Conservation (phyloP, 2,797 vertebrate genomes). For the Falco cherrug region DNA sequence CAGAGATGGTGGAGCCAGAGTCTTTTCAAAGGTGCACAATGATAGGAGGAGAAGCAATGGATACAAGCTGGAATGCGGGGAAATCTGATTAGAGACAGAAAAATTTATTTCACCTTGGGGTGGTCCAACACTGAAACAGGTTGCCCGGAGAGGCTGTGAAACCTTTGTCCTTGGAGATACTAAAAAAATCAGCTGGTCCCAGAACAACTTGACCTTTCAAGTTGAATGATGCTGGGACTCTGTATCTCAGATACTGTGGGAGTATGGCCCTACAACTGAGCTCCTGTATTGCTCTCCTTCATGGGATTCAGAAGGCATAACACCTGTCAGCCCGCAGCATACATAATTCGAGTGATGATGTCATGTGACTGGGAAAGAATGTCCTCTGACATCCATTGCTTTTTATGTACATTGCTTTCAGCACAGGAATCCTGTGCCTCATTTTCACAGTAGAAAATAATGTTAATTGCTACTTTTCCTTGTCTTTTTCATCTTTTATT, state of each 20-base stretch:
- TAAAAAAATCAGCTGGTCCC: neutral
- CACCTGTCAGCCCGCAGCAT: neutral
- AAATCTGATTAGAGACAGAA: neutral
- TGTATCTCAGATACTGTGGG: neutral
- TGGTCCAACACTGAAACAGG: neutral
- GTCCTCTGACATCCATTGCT: neutral
- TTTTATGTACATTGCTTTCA: neutral
- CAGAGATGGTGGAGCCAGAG: neutral
- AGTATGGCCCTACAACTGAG: neutral
- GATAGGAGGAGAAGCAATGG: neutral
- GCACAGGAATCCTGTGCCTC: neutral
- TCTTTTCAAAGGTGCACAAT: neutral
- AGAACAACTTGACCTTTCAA: neutral
- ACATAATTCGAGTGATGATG: accelerated
- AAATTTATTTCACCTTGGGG: neutral
- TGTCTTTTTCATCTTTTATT: neutral
- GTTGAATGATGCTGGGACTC: neutral
- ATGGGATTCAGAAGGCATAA: neutral
- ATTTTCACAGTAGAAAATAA: neutral
- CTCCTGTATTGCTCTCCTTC: neutral
- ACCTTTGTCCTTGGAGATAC: neutral
- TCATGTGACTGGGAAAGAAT: neutral
- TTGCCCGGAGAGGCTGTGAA: neutral
- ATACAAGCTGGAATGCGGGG: neutral
- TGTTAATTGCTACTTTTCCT: neutral